A percentile compares a stretch with the other conserved stretches of the same genome.
Evolutionary conservation across 1,140 invertebrate genomes (phyloP).

Genomic region (Octopus sinensis): DNA sequence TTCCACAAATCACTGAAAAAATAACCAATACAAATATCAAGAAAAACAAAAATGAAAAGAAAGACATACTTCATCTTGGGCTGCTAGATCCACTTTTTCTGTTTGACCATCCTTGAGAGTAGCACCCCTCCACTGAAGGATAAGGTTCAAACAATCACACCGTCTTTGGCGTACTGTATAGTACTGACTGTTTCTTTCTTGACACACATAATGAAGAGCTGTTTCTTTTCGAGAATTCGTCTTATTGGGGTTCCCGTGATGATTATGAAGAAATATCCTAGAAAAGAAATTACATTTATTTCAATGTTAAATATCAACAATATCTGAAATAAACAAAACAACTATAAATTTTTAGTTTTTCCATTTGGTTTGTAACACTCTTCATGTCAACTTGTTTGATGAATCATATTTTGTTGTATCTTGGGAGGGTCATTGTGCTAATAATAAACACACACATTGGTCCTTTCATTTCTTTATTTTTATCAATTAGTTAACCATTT

Average conservation of each 20-base stretch:
- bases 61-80: constrained; percentile 63
- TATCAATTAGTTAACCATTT: too few relatives aligned
- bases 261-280: constrained; percentile 68
- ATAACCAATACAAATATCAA: background rate
- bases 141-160: constrained; percentile 64
- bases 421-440: too few relatives aligned
- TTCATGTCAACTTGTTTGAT: too few relatives aligned
- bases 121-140: constrained; percentile 67
- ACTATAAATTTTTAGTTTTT: too few relatives aligned
- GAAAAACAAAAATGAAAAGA: background rate
- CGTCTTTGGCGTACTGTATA: constrained; percentile 64
- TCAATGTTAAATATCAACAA: too few relatives aligned
- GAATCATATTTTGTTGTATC: too few relatives aligned
- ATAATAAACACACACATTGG: too few relatives aligned
- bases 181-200: constrained; percentile 53
- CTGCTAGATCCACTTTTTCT: constrained; percentile 64
- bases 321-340: too few relatives aligned
- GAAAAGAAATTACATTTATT: constrained; percentile 30
- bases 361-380: too few relatives aligned
- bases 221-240: constrained; percentile 68
- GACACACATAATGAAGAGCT: constrained; percentile 66
- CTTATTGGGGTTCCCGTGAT: constrained; percentile 71
- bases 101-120: constrained; percentile 60
- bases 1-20: background rate
- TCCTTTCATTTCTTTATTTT: too few relatives aligned